Evolutionary conservation across 1,140 invertebrate species (phyloP).

Genomic region (Onthophagus taurus): DNA sequence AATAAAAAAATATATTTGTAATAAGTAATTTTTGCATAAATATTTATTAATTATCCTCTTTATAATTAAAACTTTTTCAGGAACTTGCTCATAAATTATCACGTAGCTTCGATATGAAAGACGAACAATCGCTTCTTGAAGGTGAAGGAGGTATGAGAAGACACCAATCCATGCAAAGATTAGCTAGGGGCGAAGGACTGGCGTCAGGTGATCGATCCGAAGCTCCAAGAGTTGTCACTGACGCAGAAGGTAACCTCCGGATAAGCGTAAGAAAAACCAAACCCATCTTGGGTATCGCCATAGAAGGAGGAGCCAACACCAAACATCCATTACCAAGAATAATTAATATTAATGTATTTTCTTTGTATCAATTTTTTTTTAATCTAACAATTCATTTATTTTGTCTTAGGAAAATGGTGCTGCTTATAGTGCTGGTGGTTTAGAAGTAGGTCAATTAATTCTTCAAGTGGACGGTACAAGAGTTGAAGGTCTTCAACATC

Average conservation of each 20-base stretch:
- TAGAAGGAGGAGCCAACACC: slow-evolving; percentile 93
- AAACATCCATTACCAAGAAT: slow-evolving; percentile 88
- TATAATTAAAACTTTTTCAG: slow-evolving; percentile 43
- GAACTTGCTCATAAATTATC: slow-evolving; percentile 75
- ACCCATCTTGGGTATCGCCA: slow-evolving; percentile 89
- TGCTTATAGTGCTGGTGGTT: slow-evolving; percentile 80
- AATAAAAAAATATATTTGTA: too few relatives aligned
- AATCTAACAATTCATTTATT: neutral
- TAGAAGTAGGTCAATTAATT: slow-evolving; percentile 90
- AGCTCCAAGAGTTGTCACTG: slow-evolving; percentile 53
- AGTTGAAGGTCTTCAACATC: slow-evolving; percentile 69
- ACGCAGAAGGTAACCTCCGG: slow-evolving; percentile 75
- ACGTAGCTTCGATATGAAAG: slow-evolving; percentile 77
- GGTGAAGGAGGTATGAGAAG: slow-evolving; percentile 50
- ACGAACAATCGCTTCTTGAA: slow-evolving; percentile 61
- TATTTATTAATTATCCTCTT: too few relatives aligned
- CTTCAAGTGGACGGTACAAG: slow-evolving; percentile 84
- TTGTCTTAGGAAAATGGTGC: slow-evolving; percentile 78
- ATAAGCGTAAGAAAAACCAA: slow-evolving; percentile 85
- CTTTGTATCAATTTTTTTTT: neutral
- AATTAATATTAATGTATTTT: slow-evolving; percentile 89
- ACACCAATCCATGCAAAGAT: slow-evolving; percentile 59
- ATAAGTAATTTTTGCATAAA: neutral
- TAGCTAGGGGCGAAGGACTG: slow-evolving; percentile 39
- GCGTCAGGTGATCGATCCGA: slow-evolving; percentile 44